Percentiles rank a stretch among this genome's conserved stretches.
Conservation (phyloP, 2,113 vertebrate species). For the Dipodomys stephensi region DNA sequence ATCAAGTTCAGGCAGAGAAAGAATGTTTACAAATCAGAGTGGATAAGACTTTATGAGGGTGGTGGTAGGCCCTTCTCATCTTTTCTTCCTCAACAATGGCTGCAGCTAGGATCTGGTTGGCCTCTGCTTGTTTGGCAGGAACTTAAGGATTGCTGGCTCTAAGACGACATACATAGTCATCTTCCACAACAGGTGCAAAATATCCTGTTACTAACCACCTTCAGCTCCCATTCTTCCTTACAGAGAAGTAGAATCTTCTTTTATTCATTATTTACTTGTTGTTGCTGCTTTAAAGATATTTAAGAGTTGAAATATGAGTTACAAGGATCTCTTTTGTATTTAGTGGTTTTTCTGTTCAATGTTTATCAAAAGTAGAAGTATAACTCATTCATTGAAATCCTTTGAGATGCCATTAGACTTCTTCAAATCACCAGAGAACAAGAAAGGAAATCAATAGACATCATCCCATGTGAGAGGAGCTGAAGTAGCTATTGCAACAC, state of each 20-base stretch:
- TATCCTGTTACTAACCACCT: background rate
- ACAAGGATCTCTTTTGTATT: background rate
- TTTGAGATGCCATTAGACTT: slow-evolving; percentile 1
- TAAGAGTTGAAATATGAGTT: background rate
- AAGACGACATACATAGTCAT: background rate
- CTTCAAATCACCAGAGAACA: background rate
- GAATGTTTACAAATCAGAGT: background rate
- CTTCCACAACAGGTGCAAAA: slow-evolving; percentile 13
- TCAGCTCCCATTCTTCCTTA: slow-evolving; percentile 4
- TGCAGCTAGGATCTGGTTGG: background rate
- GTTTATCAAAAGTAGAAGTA: slow-evolving; percentile 9
- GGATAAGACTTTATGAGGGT: background rate
- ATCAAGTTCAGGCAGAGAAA: slow-evolving; percentile 9
- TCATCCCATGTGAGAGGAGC: background rate
- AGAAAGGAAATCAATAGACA: slow-evolving; percentile 36
- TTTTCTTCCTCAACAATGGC: background rate
- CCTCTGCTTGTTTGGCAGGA: slow-evolving; percentile 9
- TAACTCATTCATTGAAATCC: slow-evolving; percentile 38
- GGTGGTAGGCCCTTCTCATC: background rate
- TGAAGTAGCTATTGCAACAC: background rate
- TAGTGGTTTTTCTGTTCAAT: slow-evolving; percentile 2
- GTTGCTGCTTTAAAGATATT: background rate
- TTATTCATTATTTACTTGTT: background rate
- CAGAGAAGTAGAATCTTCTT: background rate
- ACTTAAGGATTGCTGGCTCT: background rate